These are phyloP conservation scores for Xiphorhynchus erythropygius DNA, from an alignment of 2,797 vertebrate species.

Conservation along the genomic window DNA sequence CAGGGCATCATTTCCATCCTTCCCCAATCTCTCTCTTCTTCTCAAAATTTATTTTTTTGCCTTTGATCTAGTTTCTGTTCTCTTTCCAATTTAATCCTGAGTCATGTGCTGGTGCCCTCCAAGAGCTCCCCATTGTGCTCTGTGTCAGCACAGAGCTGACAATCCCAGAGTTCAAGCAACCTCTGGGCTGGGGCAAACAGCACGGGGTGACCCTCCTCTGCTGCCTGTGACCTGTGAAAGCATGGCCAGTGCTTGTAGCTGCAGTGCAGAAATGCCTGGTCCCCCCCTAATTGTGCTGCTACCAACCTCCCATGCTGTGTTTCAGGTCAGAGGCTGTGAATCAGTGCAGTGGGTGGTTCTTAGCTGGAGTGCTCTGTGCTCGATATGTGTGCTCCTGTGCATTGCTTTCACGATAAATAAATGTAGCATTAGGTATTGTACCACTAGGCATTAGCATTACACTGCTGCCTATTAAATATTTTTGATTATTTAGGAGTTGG, in stretches of 20 bases:
- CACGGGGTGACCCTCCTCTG: background rate
- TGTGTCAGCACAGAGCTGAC: rapidly evolving
- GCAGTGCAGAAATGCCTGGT: background rate
- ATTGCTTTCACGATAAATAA: background rate
- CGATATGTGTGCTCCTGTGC: background rate
- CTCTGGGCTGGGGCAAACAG: background rate
- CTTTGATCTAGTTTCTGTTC: slow-evolving; percentile 39
- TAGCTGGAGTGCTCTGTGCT: background rate
- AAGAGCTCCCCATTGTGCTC: rapidly evolving
- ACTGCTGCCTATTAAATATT: background rate
- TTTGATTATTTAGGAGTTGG: background rate
- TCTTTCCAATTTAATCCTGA: background rate
- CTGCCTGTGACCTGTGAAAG: background rate
- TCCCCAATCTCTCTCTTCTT: background rate
- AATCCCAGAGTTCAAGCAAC: background rate
- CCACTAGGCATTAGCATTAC: background rate
- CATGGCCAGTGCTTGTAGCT: background rate
- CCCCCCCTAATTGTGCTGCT: background rate
- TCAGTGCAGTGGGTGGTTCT: background rate
- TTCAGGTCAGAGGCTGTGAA: background rate
- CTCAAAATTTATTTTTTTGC: background rate
- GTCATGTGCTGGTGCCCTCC: background rate
- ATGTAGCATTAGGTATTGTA: background rate
- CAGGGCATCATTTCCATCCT: background rate
- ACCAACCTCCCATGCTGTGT: rapidly evolving